Evolutionary conservation across 1,140 invertebrate species (phyloP), one percentile per base, ranked within the genome.

Genomic region (Drosophila guanche): DNA sequence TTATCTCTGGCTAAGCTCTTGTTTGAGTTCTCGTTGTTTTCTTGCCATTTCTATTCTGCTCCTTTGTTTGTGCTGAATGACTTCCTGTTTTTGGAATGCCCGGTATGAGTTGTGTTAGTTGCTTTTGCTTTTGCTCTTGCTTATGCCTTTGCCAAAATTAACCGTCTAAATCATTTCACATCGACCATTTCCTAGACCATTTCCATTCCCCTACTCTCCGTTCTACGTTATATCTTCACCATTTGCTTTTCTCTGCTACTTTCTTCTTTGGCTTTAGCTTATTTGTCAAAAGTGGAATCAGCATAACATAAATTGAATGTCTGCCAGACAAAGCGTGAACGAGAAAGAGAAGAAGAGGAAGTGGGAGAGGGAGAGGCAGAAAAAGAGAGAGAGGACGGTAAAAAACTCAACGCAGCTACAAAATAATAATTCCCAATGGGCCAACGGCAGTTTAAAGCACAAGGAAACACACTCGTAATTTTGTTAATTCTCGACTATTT

Each of bases 291-390:
- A 67, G 53, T 54, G 46, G 40, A 65, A 77, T 71, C 57, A 69
- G 60, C 67, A 59, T 50, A 51, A 74, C 60, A 77, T 77, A 65
- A 81, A 77, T 77, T 61, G 65, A 43, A 80, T 76, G 61, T 60
- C 46, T 46, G 43, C 59, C 76, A 65, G 47, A 60, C 25, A 40
- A 25, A 41, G 56, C 27, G 16, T 40, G 48, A 16, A n/a, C 5
- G 3, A 20, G n/a, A 33, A 20, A 20, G 16, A 20, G 16, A 20
- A 20, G 16, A 1, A 20, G 1, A 12, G 33, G 1, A 3, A 12
- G 3, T n/a, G n/a, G n/a, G n/a, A n/a, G n/a, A n/a, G n/a, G n/a
- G n/a, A n/a, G n/a, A n/a, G n/a, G n/a, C n/a, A n/a, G n/a, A n/a
- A n/a, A 12, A 4, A 12, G 33, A 37, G 8, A 8, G 7, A 33